Evolutionary conservation across 2,113 vertebrate species (phyloP).

Genomic region (Merops nubicus): DNA sequence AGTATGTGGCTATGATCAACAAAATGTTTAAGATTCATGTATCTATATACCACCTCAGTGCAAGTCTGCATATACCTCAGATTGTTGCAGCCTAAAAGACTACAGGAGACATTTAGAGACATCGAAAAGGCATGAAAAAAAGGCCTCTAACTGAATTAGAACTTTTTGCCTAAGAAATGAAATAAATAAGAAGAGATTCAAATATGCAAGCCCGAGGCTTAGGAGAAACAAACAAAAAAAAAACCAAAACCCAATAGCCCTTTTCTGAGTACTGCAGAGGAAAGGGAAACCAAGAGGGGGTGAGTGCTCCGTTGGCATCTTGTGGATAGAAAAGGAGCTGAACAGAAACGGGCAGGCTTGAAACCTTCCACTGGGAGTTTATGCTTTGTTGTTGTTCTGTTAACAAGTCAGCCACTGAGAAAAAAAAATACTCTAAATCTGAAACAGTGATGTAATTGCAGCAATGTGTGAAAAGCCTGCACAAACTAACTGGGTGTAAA

Average conservation of each 20-base stretch:
- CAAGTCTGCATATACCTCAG: neutral
- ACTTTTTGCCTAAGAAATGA: neutral
- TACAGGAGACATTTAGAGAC: neutral
- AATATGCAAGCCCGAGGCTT: neutral
- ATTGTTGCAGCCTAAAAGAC: neutral
- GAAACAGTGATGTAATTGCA: neutral
- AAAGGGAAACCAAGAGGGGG: neutral
- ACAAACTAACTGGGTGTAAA: neutral
- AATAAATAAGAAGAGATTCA: conserved; percentile 4
- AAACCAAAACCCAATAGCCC: neutral
- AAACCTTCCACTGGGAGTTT: neutral
- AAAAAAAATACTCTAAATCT: neutral
- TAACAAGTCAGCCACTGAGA: neutral
- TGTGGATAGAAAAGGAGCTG: neutral
- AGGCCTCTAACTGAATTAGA: neutral
- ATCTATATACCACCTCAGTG: neutral
- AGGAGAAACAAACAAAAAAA: neutral
- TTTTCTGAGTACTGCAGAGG: neutral
- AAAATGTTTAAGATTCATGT: neutral
- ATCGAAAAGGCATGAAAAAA: neutral
- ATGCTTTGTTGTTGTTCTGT: neutral
- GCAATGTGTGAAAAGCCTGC: neutral
- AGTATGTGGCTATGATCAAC: neutral
- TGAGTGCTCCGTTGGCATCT: neutral
- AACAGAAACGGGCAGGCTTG: neutral